Evolutionary conservation across 2,797 vertebrate species (phyloP), one percentile per base, ranked within the genome.

Genomic region (Intellagama lesueurii): DNA sequence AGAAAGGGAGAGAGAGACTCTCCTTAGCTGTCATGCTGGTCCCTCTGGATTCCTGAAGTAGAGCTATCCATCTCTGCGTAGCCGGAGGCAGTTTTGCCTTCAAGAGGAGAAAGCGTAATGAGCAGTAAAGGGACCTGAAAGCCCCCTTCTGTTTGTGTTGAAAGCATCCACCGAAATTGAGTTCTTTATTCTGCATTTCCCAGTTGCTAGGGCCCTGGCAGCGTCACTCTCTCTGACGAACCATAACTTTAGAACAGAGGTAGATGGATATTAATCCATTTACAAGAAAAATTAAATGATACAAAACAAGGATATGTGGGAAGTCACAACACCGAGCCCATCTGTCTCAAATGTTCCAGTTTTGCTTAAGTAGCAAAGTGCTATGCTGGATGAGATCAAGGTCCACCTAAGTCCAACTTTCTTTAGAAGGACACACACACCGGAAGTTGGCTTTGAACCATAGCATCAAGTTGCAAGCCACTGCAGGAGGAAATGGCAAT

Each of bases 1-100:
- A 83, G 75, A n/a, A 68, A 52, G 30, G 3, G 0, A 2, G 7
- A 89, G 76, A 87, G 28, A 68, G 5, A 28, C 60, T 92, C 68
- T 78, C 90, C 73, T 56, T 92, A 17, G 2, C 86, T 83, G 44
- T 64, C 73, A 85, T 52, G 32, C 28, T 9, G 49, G 72, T 81
- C 81, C 60, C 77, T 75, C 52, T 14, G 32, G 88, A 81, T 7
- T 56, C 14, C 52, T 72, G 64, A 70, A 86, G 56, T 7, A 76
- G 7, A 44, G 72, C 49, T 91, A 78, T 52, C 92, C 66, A 14
- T 93, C 76, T 44, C 2, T 90, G 49, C 26, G 7, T 81, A 60
- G 77, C 52, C 19, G 44, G 5, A 72, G 87, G 78, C 83, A 28
- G 44, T 78, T 88, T 77, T 88, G 80, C 83, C 69, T 90, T 86